Evolutionary conservation across 2,888 invertebrate genomes (phyloP), one percentile per base, ranked within the genome.

Genomic region (Himalopsyche tibetana): DNA sequence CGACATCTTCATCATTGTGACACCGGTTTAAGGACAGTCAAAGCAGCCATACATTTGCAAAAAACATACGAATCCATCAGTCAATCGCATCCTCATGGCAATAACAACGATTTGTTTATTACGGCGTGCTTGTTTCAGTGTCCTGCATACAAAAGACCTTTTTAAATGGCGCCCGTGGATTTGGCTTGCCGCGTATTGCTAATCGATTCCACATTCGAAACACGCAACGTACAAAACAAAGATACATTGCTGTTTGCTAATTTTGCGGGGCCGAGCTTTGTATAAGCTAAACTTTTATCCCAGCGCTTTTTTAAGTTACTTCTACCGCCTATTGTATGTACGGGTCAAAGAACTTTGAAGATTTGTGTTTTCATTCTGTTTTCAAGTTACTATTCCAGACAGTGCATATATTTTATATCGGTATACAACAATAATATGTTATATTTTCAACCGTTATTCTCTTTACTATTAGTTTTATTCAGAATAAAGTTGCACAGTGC

Each of bases 211-310:
- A 38, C 82, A 87, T 87, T 86, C 87, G 81, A 63, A 55, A 82
- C 87, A 87, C 87, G 87, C 36, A 74, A 80, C 40, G 28, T 81
- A 83, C 69, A 84, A 84, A 86, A 87, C 87, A 86, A 83, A 87
- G 87, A 87, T 86, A 87, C 86, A 87, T 87, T 86, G 80, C 36
- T 85, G 82, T 85, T 85, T 63, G 55, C 85, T 82, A 82, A 85
- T 85, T 85, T 81, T 38, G 80, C 42, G 36, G 9, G 42, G n/a
- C 42, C 80, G 80, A 80, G 38, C 42, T 80, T 63, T 63, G 63
- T 63, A 28, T 63, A 63, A 63, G 63, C 63, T 63, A 28, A 63
- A 63, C 51, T 63, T 63, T 63, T 63, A 63, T 63, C 63, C 19
- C 19, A 28, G 28, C 19, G 63, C 11, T 63, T 63, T 63, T 63